Percentiles rank a stretch among this genome's conserved stretches.
phyloP scores from a whole-genome alignment of 1,140 invertebrate genomes.

The Drosophila rhopaloa region DNA sequence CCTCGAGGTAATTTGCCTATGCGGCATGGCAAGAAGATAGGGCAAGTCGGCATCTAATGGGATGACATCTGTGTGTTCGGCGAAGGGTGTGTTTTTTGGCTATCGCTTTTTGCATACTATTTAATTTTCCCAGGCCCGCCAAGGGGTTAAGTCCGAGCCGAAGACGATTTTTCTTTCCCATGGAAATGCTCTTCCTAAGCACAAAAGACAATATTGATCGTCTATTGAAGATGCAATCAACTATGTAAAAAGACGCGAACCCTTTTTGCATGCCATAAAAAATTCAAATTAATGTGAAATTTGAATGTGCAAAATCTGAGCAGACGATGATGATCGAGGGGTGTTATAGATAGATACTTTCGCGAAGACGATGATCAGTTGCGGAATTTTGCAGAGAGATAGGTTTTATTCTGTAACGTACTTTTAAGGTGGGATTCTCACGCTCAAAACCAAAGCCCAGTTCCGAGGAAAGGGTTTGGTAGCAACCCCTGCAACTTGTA shows the following conservation, averaged over 20 bases:
- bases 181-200: conserved; percentile 68
- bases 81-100: conserved; percentile 37
- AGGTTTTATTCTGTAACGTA: conserved; percentile 45
- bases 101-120: conserved; percentile 75
- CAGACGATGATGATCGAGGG: conserved; percentile 23
- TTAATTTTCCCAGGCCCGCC: conserved; percentile 76
- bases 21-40: conserved; percentile 57
- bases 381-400: conserved; percentile 2
- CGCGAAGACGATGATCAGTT: conserved; percentile 19
- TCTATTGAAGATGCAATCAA: conserved; percentile 81
- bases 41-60: conserved; percentile 62
- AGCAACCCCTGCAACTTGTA: conserved; percentile 11
- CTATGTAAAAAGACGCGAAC: conserved; percentile 61
- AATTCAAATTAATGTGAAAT: conserved; percentile 78
- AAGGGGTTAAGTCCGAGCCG: conserved; percentile 50
- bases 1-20: conserved; percentile 72
- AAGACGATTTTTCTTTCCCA: conserved; percentile 74
- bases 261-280: conserved; percentile 59
- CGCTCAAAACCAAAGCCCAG: conserved; percentile 35
- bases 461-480: conserved; percentile 38
- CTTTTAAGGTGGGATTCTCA: conserved; percentile 42
- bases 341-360: conserved; percentile 17
- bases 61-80: conserved; percentile 70
- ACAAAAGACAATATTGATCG: conserved; percentile 83
- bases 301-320: conserved; percentile 58